phyloP scores from a whole-genome alignment of 2,797 vertebrate species.

The Sebastes vulpes region DNA sequence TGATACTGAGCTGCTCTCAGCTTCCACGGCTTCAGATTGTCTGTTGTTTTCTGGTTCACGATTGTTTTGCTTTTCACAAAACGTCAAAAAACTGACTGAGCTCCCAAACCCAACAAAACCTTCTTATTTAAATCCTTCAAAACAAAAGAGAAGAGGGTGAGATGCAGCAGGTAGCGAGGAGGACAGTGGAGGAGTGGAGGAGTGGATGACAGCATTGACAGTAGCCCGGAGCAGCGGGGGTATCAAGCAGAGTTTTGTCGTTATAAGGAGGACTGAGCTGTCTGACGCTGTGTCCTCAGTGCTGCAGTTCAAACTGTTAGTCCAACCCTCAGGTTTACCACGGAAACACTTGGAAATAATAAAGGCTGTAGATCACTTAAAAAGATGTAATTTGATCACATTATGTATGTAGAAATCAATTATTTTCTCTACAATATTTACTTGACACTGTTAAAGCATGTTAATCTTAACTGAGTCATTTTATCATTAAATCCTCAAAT shows the following conservation, averaged over 20 bases:
- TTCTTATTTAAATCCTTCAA: conserved; percentile 28
- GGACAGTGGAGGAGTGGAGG: conserved; percentile 21
- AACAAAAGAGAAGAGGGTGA: conserved; percentile 13
- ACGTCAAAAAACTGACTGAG: conserved; percentile 14
- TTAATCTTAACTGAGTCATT: neutral
- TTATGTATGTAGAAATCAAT: neutral
- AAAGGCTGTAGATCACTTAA: neutral
- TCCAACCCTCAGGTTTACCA: neutral
- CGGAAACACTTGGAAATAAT: neutral
- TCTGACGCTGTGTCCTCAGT: conserved; percentile 33
- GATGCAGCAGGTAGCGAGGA: conserved; percentile 21
- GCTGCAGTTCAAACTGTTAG: conserved; percentile 28
- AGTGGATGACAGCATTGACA: conserved; percentile 54
- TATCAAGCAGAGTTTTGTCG: conserved; percentile 57
- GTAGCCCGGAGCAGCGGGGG: conserved; percentile 40
- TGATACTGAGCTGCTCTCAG: conserved; percentile 13
- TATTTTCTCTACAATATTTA: neutral
- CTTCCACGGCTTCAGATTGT: neutral
- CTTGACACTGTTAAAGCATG: neutral
- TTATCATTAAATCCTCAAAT: neutral
- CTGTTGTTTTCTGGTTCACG: conserved; percentile 22
- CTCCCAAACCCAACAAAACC: neutral
- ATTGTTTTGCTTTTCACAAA: conserved; percentile 11
- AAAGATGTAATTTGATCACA: neutral
- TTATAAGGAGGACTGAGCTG: conserved; percentile 30